These are phyloP conservation scores for Malurus alboscapulatus DNA, from an alignment of 2,113 vertebrate species.

Conservation along the genomic window DNA sequence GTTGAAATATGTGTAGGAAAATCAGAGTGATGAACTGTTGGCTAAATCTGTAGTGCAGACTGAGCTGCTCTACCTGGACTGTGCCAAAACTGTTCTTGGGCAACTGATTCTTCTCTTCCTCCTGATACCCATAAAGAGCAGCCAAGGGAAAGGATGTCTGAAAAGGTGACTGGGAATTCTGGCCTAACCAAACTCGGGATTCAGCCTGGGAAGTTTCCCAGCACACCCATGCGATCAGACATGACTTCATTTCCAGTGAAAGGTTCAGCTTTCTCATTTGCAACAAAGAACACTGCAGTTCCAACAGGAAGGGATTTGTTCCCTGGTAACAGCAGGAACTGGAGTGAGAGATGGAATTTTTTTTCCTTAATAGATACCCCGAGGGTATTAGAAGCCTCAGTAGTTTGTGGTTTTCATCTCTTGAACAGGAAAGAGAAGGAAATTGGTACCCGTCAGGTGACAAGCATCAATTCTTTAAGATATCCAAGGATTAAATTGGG, in stretches of 20 bases:
- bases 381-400: neutral
- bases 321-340: slow-evolving; percentile 1
- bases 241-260: slow-evolving; percentile 43
- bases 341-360: neutral
- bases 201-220: slow-evolving; percentile 1
- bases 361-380: neutral
- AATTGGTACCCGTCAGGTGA: neutral
- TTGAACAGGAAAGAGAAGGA: neutral
- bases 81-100: neutral
- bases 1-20: neutral
- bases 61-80: neutral
- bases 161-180: neutral
- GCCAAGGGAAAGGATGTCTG: neutral
- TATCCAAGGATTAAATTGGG: neutral
- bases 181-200: neutral
- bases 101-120: neutral
- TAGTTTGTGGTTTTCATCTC: neutral
- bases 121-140: neutral
- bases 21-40: neutral
- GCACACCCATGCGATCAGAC: neutral
- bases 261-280: slow-evolving; percentile 24
- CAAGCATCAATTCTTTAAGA: neutral
- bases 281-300: slow-evolving; percentile 9
- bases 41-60: neutral
- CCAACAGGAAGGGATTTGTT: slow-evolving; percentile 39